Conservation (phyloP, 2,113 vertebrate species). For the Ptilonorhynchus violaceus region DNA sequence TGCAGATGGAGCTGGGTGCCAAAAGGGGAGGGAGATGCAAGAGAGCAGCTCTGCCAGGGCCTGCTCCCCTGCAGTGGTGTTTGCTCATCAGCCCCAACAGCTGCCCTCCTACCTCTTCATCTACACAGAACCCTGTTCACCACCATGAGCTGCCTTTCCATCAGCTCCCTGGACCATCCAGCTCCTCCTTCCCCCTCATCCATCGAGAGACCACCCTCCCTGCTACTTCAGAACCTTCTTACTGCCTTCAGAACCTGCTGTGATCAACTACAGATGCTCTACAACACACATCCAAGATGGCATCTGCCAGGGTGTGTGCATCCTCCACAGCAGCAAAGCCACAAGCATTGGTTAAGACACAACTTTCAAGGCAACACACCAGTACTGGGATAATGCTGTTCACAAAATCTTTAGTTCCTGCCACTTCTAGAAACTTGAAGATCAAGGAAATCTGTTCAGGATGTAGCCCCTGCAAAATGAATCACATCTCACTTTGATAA, state of each 20-base stretch:
- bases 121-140: neutral
- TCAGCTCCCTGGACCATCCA: neutral
- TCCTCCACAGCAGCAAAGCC: neutral
- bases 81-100: neutral
- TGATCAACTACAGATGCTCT: fast-evolving
- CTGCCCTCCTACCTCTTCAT: neutral
- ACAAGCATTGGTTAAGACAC: fast-evolving
- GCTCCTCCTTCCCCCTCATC: neutral
- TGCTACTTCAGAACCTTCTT: fast-evolving
- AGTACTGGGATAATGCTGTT: neutral
- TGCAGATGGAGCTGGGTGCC: neutral
- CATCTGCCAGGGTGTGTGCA: fast-evolving
- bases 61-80: neutral
- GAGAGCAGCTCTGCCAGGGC: neutral
- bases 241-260: neutral
- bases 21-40: neutral
- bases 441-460: neutral
- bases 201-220: fast-evolving
- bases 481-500: neutral
- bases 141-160: neutral
- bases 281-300: fast-evolving
- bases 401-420: neutral
- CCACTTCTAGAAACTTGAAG: neutral
- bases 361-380: neutral
- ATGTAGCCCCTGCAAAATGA: neutral